A percentile compares a stretch with the other conserved stretches of the same genome.
These are phyloP conservation scores for Sebastes cheni DNA, from an alignment of 2,797 vertebrate genomes.

Conservation along the genomic window DNA sequence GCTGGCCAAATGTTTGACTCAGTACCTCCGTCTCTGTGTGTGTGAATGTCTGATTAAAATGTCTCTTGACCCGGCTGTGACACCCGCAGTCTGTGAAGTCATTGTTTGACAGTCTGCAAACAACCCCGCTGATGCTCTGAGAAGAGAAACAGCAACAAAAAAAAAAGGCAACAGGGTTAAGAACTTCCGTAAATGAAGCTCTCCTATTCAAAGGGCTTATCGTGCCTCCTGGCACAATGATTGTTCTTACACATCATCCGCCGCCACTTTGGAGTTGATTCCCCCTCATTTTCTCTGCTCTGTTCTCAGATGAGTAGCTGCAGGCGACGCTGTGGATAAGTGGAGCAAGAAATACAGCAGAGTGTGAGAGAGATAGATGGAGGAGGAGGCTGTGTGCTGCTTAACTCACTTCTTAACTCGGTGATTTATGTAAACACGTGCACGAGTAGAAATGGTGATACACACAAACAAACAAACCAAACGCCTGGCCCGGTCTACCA, in stretches of 20 bases:
- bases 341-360: constrained; percentile 57
- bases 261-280: constrained; percentile 67
- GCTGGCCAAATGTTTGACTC: constrained; percentile 60
- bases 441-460: background rate
- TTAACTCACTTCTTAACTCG: constrained; percentile 44
- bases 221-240: constrained; percentile 56
- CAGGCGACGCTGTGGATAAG: constrained; percentile 65
- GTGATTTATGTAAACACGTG: constrained; percentile 50
- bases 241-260: constrained; percentile 72
- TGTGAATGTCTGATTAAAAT: constrained; percentile 58
- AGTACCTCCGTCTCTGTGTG: constrained; percentile 28
- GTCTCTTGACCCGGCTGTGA: constrained; percentile 71
- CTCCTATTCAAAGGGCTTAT: constrained; percentile 66
- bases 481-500: background rate
- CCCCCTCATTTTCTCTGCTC: constrained; percentile 68
- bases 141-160: constrained; percentile 19
- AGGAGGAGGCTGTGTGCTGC: constrained; percentile 22
- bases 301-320: constrained; percentile 71
- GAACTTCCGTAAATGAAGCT: constrained; percentile 62
- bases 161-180: constrained; percentile 35
- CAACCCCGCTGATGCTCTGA: constrained; percentile 42
- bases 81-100: constrained; percentile 47
- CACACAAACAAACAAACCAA: background rate
- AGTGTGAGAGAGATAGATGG: constrained; percentile 38
- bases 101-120: constrained; percentile 64